Evolutionary conservation across 2,797 vertebrate species (phyloP).

Genomic region (Nasua narica): DNA sequence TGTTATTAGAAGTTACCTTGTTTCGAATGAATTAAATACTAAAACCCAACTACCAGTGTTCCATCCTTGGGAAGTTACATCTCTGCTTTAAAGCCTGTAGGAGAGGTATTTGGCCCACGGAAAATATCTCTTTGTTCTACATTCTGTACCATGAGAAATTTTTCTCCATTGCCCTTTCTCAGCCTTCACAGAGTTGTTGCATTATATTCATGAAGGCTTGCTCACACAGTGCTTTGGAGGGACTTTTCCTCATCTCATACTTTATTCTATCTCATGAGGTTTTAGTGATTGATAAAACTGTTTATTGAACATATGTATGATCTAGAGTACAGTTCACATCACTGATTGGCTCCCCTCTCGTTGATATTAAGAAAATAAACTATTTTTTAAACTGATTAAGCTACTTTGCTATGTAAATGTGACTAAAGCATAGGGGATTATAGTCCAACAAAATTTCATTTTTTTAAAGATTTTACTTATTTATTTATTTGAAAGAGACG

Average conservation of each 20-base stretch:
- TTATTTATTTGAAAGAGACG: not conserved
- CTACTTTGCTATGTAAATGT: not conserved
- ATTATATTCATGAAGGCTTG: not conserved
- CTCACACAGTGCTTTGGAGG: not conserved
- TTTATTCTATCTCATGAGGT: not conserved
- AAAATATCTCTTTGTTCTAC: not conserved
- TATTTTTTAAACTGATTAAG: not conserved
- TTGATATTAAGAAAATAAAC: constrained; percentile 17
- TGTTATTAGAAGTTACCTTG: not conserved
- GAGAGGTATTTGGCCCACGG: not conserved
- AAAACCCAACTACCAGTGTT: not conserved
- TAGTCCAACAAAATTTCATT: not conserved
- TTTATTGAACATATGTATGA: not conserved
- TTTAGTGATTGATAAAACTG: not conserved
- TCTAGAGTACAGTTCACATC: not conserved
- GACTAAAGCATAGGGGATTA: not conserved
- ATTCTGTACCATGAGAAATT: not conserved
- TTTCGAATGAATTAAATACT: not conserved
- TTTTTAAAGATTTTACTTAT: not conserved
- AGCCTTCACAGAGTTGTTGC: not conserved
- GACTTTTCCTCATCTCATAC: not conserved
- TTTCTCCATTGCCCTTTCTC: not conserved
- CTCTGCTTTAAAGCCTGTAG: not conserved
- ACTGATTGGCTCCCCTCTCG: not conserved
- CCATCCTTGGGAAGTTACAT: not conserved